A percentile compares a stretch with the other conserved stretches of the same genome.
phyloP scores from a whole-genome alignment of 2,113 vertebrate genomes.

The Alaudala cheleensis region DNA sequence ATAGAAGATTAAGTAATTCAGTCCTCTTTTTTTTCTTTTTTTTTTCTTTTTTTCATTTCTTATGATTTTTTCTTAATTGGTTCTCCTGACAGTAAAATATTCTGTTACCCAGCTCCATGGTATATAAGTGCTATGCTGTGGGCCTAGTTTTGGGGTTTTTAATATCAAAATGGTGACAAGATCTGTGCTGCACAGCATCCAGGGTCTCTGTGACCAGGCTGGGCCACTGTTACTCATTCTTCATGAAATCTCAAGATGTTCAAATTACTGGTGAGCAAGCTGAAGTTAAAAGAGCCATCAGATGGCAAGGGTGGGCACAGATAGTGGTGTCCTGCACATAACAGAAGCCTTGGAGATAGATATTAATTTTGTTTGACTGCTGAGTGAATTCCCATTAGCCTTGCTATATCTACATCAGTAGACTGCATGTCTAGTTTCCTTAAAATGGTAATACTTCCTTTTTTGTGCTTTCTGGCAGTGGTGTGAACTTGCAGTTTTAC shows the following conservation, averaged over 20 bases:
- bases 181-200: background rate
- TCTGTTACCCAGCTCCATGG: background rate
- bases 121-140: background rate
- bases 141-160: background rate
- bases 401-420: background rate
- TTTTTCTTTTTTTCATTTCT: background rate
- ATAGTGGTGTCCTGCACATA: background rate
- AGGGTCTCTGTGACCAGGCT: background rate
- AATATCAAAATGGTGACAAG: background rate
- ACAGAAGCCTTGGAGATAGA: background rate
- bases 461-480: background rate
- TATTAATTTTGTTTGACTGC: conserved; percentile 34
- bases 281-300: background rate
- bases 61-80: background rate
- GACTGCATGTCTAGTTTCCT: background rate
- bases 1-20: background rate
- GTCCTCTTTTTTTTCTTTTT: too few species aligned
- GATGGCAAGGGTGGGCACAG: background rate
- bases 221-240: background rate
- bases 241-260: background rate
- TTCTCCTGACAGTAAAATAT: background rate
- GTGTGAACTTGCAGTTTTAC: background rate
- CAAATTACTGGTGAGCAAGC: background rate
- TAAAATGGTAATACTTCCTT: background rate
- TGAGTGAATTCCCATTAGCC: conserved; percentile 25